These are phyloP conservation scores for Actinemys pallida DNA, from an alignment of 2,113 vertebrate species.

Conservation along the genomic window DNA sequence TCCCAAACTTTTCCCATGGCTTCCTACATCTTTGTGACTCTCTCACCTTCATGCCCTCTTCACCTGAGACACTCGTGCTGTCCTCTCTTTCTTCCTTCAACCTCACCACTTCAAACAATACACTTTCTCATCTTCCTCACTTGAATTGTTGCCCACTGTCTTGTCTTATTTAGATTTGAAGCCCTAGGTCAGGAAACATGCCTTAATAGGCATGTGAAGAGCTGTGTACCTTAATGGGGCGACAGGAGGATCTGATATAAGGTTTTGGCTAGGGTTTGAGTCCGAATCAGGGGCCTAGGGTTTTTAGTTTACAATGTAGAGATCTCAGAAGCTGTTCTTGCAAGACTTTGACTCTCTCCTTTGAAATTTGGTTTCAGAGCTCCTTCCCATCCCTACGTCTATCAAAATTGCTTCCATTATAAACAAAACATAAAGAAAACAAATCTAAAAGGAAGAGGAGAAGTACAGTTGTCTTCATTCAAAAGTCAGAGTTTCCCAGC, in stretches of 20 bases:
- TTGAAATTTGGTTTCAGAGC: conserved; percentile 13
- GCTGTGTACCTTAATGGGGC: neutral
- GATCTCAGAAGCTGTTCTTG: neutral
- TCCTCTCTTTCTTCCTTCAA: neutral
- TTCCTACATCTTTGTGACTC: neutral
- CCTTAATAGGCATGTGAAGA: neutral
- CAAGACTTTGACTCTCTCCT: neutral
- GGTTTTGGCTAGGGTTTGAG: neutral
- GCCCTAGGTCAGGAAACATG: neutral
- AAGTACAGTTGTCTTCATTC: neutral
- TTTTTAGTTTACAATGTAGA: conserved; percentile 2
- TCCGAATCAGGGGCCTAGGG: neutral
- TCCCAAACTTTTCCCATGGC: neutral
- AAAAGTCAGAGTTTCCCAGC: neutral
- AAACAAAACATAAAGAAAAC: neutral
- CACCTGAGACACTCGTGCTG: neutral
- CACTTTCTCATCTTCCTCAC: neutral
- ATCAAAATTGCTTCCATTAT: neutral
- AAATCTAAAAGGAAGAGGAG: neutral
- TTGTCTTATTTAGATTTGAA: neutral
- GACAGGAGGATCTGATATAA: neutral
- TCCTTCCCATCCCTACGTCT: neutral
- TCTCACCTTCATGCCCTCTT: neutral
- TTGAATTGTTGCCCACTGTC: neutral
- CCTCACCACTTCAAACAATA: neutral